Base-by-base conservation (phyloP, 2,113 vertebrate genomes). In the Jaculus jaculus region DNA sequence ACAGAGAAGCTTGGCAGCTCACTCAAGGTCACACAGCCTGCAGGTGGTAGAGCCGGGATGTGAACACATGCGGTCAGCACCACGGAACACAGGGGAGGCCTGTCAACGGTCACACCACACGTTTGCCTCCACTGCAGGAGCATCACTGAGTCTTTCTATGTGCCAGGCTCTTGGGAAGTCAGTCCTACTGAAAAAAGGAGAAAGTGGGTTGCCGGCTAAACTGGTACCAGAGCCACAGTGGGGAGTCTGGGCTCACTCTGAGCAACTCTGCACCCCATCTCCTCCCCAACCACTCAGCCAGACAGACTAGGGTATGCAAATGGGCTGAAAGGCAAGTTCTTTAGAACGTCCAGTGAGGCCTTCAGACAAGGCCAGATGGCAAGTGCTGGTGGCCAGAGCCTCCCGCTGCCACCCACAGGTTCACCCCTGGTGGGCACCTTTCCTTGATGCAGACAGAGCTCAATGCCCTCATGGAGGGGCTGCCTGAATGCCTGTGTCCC, bases 41-140 rank as follows among this genome's bases (percentile, higher is more conserved):
- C 1, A 17, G 2, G 23, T 2, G 37, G 54, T 0, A 72, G 28
- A 87, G 61, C 34, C 79, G 28, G 37, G 75, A 32, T 65, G 7
- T 28, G 5, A 69, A 13, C 20, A 17, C 0, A 0, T 17, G 60
- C 17, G 15, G 39, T 2, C 0, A 1, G 21, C 8, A 60, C 30
- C 90, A 34, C 26, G 2, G 21, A 47, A 6, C 9, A 9, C 71
- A 6, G 7, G 3, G 2, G 7, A 10, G 73, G 5, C 34, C 6
- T 17, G 30, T 32, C 0, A 47, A 51, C 34, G 0, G 71, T 20
- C 81, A 73, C 2, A 0, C 3, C 0, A 1, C 65, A 37, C 10
- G 0, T 66, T n/a, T 54, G 42, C 72, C 71, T 71, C 89, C 54
- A 17, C 26, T 28, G 6, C 24, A 74, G 4, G 65, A 73, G 26